These are phyloP conservation scores for Eriocheir sinensis DNA, from an alignment of 1,140 invertebrate species.

Conservation along the genomic window DNA sequence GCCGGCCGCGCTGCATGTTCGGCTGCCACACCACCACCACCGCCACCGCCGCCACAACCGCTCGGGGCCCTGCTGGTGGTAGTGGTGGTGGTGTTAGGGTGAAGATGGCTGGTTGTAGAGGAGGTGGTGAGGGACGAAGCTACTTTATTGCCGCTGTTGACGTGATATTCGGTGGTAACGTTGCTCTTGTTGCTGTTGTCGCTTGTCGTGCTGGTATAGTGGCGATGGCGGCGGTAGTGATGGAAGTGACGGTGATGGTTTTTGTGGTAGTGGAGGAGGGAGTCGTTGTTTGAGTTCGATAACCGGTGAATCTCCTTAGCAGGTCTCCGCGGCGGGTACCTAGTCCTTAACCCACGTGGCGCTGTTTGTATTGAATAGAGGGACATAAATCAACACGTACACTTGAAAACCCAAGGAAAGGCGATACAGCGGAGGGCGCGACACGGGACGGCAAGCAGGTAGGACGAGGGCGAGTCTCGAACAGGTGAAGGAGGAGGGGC, in stretches of 20 bases:
- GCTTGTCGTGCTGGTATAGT: neutral
- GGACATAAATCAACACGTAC: neutral
- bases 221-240: neutral
- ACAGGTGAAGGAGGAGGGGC: neutral
- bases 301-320: neutral
- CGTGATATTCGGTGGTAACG: no score
- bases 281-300: neutral
- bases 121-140: constrained; percentile 11
- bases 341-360: neutral
- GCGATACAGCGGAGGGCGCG: neutral
- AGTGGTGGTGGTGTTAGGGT: constrained; percentile 29
- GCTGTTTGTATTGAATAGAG: neutral
- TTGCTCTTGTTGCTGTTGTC: neutral
- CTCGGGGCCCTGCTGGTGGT: neutral
- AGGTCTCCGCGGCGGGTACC: no score
- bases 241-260: neutral
- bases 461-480: neutral
- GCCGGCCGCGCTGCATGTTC: constrained; percentile 70
- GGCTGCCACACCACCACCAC: constrained; percentile 49
- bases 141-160: neutral
- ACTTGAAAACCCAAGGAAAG: neutral
- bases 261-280: neutral
- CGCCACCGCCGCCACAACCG: constrained; percentile 51
- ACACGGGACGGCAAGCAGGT: neutral
- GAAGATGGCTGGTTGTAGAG: constrained; percentile 1